Evolutionary conservation across 2,888 invertebrate species (phyloP).

Genomic region (Branchellion lobata): DNA sequence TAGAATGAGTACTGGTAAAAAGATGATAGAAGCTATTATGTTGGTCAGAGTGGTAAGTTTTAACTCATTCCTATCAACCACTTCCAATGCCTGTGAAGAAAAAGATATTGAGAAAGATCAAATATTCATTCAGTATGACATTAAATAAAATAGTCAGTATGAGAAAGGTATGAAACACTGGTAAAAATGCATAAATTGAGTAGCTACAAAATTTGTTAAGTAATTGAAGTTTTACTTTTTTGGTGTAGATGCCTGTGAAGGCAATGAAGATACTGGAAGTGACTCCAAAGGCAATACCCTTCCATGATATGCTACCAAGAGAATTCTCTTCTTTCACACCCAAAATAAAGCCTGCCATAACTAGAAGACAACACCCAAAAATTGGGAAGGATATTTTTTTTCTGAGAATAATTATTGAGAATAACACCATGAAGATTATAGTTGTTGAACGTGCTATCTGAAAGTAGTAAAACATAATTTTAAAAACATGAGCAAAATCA

Average conservation of each 20-base stretch:
- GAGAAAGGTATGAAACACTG: not conserved
- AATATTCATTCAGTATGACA: too few relatives aligned
- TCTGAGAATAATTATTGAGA: slow-evolving; percentile 57
- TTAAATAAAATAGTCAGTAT: not conserved
- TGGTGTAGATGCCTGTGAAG: slow-evolving; percentile 60
- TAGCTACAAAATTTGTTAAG: too few relatives aligned
- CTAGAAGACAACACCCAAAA: slow-evolving; percentile 56
- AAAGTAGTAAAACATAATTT: too few relatives aligned
- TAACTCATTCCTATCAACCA: slow-evolving; percentile 56
- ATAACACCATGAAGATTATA: slow-evolving; percentile 59
- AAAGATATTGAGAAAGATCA: too few relatives aligned
- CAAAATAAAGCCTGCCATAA: slow-evolving; percentile 59
- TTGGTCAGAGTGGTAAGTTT: slow-evolving; percentile 59
- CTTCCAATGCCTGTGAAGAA: slow-evolving; percentile 55
- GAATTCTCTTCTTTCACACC: slow-evolving; percentile 60
- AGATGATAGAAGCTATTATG: slow-evolving; percentile 56
- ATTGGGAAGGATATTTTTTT: slow-evolving; percentile 54
- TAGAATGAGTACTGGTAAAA: slow-evolving; percentile 57
- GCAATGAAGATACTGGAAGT: slow-evolving; percentile 60
- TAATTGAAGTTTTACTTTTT: too few relatives aligned
- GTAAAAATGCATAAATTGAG: too few relatives aligned
- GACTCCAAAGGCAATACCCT: slow-evolving; percentile 59
- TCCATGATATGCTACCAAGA: slow-evolving; percentile 57
- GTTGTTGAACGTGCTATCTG: slow-evolving; percentile 61
- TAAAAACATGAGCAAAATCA: not conserved